Conservation (phyloP, 2,888 invertebrate genomes). For the Cosmia pyralina region DNA sequence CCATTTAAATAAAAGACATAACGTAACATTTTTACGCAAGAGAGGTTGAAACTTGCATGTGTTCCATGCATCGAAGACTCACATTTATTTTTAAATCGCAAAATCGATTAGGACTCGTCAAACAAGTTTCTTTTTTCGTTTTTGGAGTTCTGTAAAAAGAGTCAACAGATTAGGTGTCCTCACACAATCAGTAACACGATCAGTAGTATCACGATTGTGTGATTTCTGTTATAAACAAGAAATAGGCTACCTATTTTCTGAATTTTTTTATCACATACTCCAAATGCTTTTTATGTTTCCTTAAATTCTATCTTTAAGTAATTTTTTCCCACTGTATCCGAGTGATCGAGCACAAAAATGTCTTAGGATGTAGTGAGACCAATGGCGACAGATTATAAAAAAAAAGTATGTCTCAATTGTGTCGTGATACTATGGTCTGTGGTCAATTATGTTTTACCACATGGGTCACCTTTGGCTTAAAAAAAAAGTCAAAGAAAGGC, state of each 20-base stretch:
- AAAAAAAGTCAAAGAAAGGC: not conserved
- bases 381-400: no score
- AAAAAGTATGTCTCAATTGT: not conserved
- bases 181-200: no score
- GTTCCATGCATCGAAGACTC: slow-evolving; percentile 11
- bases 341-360: not conserved
- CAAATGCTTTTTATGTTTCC: not conserved
- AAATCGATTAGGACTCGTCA: slow-evolving; percentile 1
- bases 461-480: not conserved
- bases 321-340: not conserved
- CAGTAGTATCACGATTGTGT: no score
- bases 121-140: not conserved
- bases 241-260: no score
- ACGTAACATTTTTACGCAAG: slow-evolving; percentile 25
- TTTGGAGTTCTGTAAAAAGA: not conserved
- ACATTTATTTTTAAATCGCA: slow-evolving; percentile 18
- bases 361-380: not conserved
- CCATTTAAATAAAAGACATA: slow-evolving; percentile 29
- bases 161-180: not conserved
- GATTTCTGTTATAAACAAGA: not conserved
- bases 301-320: not conserved
- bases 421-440: not conserved
- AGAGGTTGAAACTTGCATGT: not conserved
- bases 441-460: not conserved
- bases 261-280: not conserved